Conservation (phyloP, 1,140 invertebrate genomes). For the Drosophila lowei region DNA sequence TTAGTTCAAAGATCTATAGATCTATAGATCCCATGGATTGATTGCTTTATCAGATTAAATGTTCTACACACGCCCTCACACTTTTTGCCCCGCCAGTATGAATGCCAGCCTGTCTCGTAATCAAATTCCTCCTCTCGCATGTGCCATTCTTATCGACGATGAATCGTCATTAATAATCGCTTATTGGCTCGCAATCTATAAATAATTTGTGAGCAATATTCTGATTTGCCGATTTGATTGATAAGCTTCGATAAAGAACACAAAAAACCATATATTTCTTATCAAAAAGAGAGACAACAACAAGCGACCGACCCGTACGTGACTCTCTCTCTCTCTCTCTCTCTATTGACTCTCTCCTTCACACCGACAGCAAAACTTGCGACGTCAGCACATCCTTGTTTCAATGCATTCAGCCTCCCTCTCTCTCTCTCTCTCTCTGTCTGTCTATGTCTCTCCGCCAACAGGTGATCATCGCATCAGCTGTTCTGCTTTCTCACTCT, state of each 20-base stretch:
- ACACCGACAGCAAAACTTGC: no score
- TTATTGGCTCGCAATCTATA: slow-evolving; percentile 24
- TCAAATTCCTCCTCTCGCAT: not conserved
- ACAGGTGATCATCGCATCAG: slow-evolving; percentile 62
- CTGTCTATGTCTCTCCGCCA: not conserved
- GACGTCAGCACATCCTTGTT: slow-evolving; percentile 29
- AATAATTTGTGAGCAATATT: slow-evolving; percentile 43
- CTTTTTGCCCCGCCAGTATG: not conserved
- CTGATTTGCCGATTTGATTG: slow-evolving; percentile 40
- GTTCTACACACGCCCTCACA: not conserved
- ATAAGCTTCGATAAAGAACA: slow-evolving; percentile 44
- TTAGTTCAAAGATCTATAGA: not conserved
- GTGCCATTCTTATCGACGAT: slow-evolving; percentile 15
- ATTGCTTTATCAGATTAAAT: slow-evolving; percentile 7
- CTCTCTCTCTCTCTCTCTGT: not conserved
- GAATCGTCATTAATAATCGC: slow-evolving; percentile 42
- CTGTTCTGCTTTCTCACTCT: slow-evolving; percentile 27
- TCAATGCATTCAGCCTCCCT: slow-evolving; percentile 12
- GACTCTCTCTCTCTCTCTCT: no score
- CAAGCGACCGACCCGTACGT: slow-evolving; percentile 6
- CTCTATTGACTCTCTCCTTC: no score
- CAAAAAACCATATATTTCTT: slow-evolving; percentile 12
- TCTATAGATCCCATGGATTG: not conserved
- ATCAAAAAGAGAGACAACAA: slow-evolving; percentile 24
- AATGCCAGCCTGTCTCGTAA: slow-evolving; percentile 33